Evolutionary conservation across 2,113 vertebrate genomes (phyloP).

Genomic region (Loxodonta africana): DNA sequence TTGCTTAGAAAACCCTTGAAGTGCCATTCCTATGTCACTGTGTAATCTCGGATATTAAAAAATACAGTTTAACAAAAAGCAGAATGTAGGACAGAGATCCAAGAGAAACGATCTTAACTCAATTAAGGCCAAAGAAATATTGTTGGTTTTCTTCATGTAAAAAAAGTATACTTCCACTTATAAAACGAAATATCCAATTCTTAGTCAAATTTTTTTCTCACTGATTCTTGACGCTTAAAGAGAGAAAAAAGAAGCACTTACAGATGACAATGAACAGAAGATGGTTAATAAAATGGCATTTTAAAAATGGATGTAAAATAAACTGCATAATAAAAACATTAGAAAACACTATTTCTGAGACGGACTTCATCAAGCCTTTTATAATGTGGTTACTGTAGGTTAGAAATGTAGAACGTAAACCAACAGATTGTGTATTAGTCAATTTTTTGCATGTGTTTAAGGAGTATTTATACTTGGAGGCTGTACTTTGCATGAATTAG

Average conservation of each 20-base stretch:
- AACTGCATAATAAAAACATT: neutral
- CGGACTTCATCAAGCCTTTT: neutral
- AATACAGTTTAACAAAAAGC: neutral
- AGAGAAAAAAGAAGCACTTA: neutral
- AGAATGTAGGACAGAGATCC: neutral
- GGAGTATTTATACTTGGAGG: neutral
- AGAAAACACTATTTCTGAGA: conserved; percentile 13
- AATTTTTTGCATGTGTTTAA: conserved; percentile 1
- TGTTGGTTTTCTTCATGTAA: neutral
- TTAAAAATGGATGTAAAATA: neutral
- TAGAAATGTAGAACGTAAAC: neutral
- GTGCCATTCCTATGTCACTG: neutral
- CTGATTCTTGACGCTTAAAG: neutral
- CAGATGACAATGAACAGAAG: neutral
- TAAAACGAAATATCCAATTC: neutral
- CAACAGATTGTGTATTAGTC: neutral
- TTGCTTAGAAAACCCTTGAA: neutral
- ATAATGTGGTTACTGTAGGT: neutral
- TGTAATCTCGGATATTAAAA: neutral
- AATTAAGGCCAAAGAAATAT: neutral
- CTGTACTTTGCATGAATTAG: neutral
- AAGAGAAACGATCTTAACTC: conserved; percentile 18
- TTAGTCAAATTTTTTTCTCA: neutral
- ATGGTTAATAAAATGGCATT: neutral
- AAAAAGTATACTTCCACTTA: neutral